Evolutionary conservation across 2,888 invertebrate species (phyloP).

Genomic region (Brachylomia viminalis): DNA sequence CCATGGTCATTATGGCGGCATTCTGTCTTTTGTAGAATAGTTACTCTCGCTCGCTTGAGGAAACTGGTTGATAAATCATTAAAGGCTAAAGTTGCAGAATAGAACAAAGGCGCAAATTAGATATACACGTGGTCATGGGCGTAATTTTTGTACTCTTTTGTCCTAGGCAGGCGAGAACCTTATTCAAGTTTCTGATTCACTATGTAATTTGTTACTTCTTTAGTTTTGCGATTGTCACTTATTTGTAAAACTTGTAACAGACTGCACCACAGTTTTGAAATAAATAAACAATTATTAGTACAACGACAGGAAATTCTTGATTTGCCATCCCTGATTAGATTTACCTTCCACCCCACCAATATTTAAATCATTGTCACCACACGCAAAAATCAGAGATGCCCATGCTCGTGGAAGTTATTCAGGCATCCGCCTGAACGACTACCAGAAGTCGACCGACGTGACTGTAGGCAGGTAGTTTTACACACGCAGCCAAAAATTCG

Average conservation of each 20-base stretch:
- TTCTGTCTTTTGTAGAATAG: constrained; percentile 2
- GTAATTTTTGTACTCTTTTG: not conserved
- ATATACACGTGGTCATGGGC: not conserved
- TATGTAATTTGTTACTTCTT: not conserved
- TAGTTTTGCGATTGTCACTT: not conserved
- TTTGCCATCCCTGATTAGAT: not conserved
- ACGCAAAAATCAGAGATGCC: not conserved
- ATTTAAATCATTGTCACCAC: not conserved
- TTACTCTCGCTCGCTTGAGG: constrained; percentile 2
- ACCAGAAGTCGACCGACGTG: not conserved
- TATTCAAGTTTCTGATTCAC: not conserved
- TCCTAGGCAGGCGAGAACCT: not conserved
- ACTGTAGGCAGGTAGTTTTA: not conserved
- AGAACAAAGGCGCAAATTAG: not conserved
- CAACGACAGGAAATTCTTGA: not conserved
- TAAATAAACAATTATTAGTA: not conserved
- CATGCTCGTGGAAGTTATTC: not conserved
- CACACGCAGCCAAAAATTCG: not conserved
- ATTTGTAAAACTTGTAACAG: not conserved
- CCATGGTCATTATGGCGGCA: constrained; percentile 18
- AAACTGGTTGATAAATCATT: constrained; percentile 2
- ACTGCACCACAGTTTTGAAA: not conserved
- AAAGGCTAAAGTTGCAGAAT: not conserved
- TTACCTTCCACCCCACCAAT: not conserved
- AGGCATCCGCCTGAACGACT: not conserved